Evolutionary conservation across 2,888 invertebrate species (phyloP), one percentile per base, ranked within the genome.

Genomic region (Acleris laterana): DNA sequence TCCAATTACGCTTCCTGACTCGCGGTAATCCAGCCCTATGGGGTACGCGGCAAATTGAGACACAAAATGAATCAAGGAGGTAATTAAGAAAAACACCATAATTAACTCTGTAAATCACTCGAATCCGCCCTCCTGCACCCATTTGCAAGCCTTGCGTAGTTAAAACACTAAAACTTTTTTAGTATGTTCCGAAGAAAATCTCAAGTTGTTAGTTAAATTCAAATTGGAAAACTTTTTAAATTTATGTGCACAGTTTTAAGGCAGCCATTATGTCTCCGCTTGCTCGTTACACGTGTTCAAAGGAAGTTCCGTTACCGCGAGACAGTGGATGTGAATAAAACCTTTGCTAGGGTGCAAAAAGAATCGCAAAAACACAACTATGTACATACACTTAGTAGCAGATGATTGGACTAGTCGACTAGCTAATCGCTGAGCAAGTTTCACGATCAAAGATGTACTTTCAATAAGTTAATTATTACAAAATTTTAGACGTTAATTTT

Each of bases 151-250:
- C 79, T 81, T 70, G 72, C 77, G 85, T 84, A 82, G 83, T 86
- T 85, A 83, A 83, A 86, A 85, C 79, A 84, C 81, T 83, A 74
- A 80, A 74, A 87, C 83, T 79, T 84, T 87, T 86, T 85, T 83
- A 85, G 84, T 82, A 81, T 81, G 78, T 82, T 80, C 73, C 77
- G 74, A 84, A 84, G 86, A 87, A 87, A 88, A 87, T 85, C 84
- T 85, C 78, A 84, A 88, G 84, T 88, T 87, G 87, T 88, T 87
- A 89, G 89, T 88, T 88, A 90, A 89, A 90, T 90, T 90, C 85
- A 89, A 90, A 90, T 90, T 89, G 88, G 87, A 84, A 87, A 90
- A 90, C 85, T 90, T 90, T 84, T 79, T 71, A 83, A 89, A 90
- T 90, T 89, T 89, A 90, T 89, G 88, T 82, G 81, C 81, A 76